Evolutionary conservation across 2,113 vertebrate species (phyloP), one percentile per base, ranked within the genome.

Genomic region (Rynchops niger): DNA sequence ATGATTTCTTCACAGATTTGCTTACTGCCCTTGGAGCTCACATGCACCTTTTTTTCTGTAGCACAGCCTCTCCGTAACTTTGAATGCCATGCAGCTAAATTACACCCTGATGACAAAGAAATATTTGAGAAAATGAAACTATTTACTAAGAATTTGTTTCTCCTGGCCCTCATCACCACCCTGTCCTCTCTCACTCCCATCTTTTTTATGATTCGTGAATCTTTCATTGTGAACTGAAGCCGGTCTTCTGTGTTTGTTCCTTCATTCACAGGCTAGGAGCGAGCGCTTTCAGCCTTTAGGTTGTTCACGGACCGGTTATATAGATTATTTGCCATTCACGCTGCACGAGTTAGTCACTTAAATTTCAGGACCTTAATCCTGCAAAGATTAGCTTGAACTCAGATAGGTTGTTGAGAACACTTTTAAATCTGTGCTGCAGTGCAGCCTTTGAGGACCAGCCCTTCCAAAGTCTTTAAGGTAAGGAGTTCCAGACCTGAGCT

Each of bases 341-440:
- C 43, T 95, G 52, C 43, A 30, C n/a, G 61, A 59, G 49, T 84
- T 91, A 92, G 80, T 72, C 67, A 71, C 85, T 97, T 95, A 91
- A 74, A 82, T 88, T 93, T 81, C 65, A 88, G 67, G 34, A 86
- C 78, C 88, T 92, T 93, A 96, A 92, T 92, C 67, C 94, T 90
- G 61, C 49, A 66, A 80, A 90, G 43, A 91, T 82, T 88, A 83
- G 34, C 21, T 86, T 88, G 38, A 91, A 78, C 34, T 90, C 3
- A 0, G 38, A 25, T 38, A 34, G 6, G 7, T 17, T 63, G 38
- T 50, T 77, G 74, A 63, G 59, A 86, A 50, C 30, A 74, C 9
- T 52, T 4, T 15, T 70, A 73, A 83, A 62, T 63, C 50, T 73
- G 77, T 47, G 29, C 59, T 83, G 58, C 42, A 16, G 23, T 77